phyloP scores from a whole-genome alignment of 2,797 vertebrate genomes.

The Dermochelys coriacea region DNA sequence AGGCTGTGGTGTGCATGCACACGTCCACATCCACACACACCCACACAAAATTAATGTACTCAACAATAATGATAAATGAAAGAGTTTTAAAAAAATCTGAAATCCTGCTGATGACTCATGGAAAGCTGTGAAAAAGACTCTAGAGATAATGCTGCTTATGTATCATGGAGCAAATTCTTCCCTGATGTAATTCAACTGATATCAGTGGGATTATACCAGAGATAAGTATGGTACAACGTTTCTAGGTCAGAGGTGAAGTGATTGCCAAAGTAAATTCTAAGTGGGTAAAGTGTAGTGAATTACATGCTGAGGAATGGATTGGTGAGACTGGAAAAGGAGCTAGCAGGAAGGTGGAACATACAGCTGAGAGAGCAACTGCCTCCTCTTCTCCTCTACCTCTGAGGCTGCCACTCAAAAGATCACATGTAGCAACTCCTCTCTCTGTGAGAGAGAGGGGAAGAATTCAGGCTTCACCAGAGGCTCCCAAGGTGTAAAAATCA shows the following conservation, averaged over 20 bases:
- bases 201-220: neutral
- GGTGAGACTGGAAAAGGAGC: too few species aligned
- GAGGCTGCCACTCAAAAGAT: neutral
- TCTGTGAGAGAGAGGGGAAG: neutral
- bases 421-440: neutral
- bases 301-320: neutral
- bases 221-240: neutral
- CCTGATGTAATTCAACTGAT: neutral
- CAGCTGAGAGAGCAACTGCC: neutral
- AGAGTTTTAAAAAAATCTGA: neutral
- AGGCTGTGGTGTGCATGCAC: neutral
- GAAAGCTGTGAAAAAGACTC: neutral
- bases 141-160: neutral
- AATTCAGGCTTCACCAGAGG: neutral
- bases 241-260: neutral
- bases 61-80: neutral
- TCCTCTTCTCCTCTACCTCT: neutral
- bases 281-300: neutral
- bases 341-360: too few species aligned
- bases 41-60: neutral
- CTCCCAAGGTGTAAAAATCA: neutral
- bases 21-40: neutral
- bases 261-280: neutral
- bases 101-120: neutral
- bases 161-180: neutral